These are phyloP conservation scores for Triops cancriformis DNA, from an alignment of 1,140 invertebrate genomes.

Conservation along the genomic window DNA sequence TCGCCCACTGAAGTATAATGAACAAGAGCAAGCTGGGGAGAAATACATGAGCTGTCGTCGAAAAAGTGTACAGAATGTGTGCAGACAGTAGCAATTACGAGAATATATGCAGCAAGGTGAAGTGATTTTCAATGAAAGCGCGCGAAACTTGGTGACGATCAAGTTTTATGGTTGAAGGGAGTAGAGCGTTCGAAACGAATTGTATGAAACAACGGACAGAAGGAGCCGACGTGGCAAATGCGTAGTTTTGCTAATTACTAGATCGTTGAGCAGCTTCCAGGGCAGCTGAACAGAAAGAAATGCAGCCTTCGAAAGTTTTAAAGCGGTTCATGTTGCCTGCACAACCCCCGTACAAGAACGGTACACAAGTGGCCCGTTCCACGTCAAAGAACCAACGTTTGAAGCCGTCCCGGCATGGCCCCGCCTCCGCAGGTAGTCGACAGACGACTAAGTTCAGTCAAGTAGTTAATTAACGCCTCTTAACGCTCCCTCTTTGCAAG, in stretches of 20 bases:
- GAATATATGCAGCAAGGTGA: too few species aligned
- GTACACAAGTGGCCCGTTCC: conserved; percentile 56
- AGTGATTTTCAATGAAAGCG: neutral
- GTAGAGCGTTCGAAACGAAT: neutral
- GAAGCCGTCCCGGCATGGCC: conserved; percentile 56
- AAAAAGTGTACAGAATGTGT: too few species aligned
- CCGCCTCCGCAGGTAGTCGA: conserved; percentile 53
- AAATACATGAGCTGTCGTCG: too few species aligned
- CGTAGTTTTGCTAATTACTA: neutral
- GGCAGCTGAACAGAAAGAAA: conserved; percentile 37
- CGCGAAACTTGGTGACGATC: neutral
- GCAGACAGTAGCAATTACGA: too few species aligned
- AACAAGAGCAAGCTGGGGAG: neutral
- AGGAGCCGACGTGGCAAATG: neutral
- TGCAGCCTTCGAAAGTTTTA: conserved; percentile 58
- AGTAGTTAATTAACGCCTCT: neutral
- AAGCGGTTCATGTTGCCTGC: conserved; percentile 72
- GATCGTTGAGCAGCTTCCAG: conserved; percentile 8
- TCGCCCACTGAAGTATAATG: neutral
- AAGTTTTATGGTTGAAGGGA: neutral
- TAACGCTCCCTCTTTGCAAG: neutral
- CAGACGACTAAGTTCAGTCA: conserved; percentile 48
- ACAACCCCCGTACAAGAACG: conserved; percentile 71
- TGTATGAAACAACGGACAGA: neutral
- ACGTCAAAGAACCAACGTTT: conserved; percentile 75